Evolutionary conservation across 30 jellyfish, hydroid and myxozoan species (phyloP).

Genomic region (Phacellophora camtschatica): DNA sequence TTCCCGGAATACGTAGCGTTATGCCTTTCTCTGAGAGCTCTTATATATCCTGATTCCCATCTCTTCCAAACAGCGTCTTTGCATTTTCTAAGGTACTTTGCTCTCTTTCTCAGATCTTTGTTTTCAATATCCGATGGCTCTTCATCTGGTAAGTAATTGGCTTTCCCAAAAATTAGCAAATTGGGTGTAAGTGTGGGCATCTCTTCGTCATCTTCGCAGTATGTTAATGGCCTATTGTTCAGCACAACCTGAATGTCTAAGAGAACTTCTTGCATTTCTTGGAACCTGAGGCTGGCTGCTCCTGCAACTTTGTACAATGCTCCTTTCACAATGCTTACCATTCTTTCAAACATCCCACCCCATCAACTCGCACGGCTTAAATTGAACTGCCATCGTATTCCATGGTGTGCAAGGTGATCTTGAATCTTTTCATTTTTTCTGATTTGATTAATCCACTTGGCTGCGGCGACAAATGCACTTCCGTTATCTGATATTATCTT

Average conservation of each 20-base stretch:
- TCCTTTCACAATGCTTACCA: too few species aligned
- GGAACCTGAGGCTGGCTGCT: not conserved
- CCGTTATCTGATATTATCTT: conserved; percentile 61
- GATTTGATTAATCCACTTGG: conserved; percentile 36
- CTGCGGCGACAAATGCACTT: conserved; percentile 43
- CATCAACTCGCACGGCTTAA: conserved; percentile 71
- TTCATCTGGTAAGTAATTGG: conserved; percentile 8
- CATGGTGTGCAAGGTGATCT: conserved; percentile 28
- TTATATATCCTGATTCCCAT: conserved; percentile 45
- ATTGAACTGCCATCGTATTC: conserved; percentile 64
- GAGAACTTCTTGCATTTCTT: conserved; percentile 5
- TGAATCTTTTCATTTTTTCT: not conserved
- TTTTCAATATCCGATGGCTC: conserved; percentile 12
- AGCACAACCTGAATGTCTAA: conserved; percentile 30
- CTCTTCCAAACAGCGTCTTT: conserved; percentile 38
- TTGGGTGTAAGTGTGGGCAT: conserved; percentile 39
- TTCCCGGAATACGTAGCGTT: not conserved
- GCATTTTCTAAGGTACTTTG: conserved; percentile 3
- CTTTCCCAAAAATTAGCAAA: conserved; percentile 21
- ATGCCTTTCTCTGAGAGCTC: conserved; percentile 42
- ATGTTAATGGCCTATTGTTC: conserved; percentile 58
- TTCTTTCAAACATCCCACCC: conserved; percentile 76
- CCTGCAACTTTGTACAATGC: too few species aligned
- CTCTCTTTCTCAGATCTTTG: conserved; percentile 46
- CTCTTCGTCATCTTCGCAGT: conserved; percentile 62